phyloP scores from a whole-genome alignment of 2,888 invertebrate species.

The Eudemis profundana region DNA sequence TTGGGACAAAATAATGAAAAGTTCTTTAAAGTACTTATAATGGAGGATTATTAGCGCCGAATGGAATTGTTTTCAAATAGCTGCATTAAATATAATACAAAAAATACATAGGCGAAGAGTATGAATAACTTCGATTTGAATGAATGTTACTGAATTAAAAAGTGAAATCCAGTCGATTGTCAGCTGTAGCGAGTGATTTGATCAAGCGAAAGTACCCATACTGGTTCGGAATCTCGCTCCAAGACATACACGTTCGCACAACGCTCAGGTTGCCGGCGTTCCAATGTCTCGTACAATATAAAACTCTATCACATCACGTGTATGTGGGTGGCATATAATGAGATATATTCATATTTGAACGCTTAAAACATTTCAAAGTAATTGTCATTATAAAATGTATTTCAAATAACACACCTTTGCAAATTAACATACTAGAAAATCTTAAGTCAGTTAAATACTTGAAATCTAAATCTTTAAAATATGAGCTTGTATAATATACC shows the following conservation, averaged over 20 bases:
- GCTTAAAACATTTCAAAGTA: neutral
- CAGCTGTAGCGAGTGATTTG: conserved; percentile 68
- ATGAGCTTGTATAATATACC: conserved; percentile 38
- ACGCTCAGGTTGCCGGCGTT: neutral
- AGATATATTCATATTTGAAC: neutral
- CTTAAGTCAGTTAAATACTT: conserved; percentile 18
- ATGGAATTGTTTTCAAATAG: neutral
- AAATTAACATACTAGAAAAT: conserved; percentile 26
- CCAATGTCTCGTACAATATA: neutral
- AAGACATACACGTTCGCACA: conserved; percentile 54
- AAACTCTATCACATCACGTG: neutral
- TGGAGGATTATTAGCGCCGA: conserved; percentile 1
- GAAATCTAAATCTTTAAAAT: conserved; percentile 27
- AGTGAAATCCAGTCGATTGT: conserved; percentile 77
- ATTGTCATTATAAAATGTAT: neutral
- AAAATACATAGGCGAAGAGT: neutral
- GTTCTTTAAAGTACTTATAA: conserved; percentile 1
- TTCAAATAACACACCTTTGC: neutral
- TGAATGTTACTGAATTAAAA: conserved; percentile 61
- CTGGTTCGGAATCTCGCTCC: conserved; percentile 69
- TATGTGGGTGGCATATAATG: neutral
- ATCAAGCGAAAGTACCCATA: conserved; percentile 80
- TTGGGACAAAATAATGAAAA: conserved; percentile 43
- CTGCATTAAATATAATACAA: neutral
- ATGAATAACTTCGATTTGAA: conserved; percentile 32